Base-by-base conservation (phyloP, 2,888 invertebrate species). In the Acrocera orbiculus region DNA sequence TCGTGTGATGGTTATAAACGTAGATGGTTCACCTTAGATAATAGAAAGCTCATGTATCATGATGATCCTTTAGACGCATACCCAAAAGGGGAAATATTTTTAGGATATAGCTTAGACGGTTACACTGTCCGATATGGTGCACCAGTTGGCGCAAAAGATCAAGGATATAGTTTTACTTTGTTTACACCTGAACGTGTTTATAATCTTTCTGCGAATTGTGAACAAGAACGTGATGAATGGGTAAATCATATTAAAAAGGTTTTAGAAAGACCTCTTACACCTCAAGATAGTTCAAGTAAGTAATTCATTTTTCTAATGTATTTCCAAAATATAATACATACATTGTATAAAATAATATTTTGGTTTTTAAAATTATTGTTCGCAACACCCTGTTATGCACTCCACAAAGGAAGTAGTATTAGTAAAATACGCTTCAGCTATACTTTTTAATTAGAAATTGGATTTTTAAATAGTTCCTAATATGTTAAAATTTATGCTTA, bases 1-100 rank as follows among this genome's bases (percentile, higher is more conserved):
- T 66, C 70, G 3, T 74, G 73, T 4, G 87, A 89, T 51, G 78
- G 79, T 0, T 87, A 82, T 52, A 74, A 81, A 44, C 75, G 79
- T 44, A 43, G 89, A 30, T 90, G 89, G 89, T 87, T 87, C 54
- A 85, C 85, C 0, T 57, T 90, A 27, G 87, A 87, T 47, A 77
- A 80, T 47, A 69, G 89, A 42, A 87, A 86, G 54, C 64, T 90
- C n/a, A 87, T 87, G 85, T 90, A 90, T 51, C 83, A 86, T 48
- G 81, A 85, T 50, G 82, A 85, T 49, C 78, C 80, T 2, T 61
- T 87, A 54, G 83, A 85, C 50, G 81, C 87, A 3, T 79, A 80
- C 61, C 85, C 89, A 1, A 87, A 86, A 61, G 87, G 87, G 30
- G 87, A 89, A 64, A 80, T 89, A 45, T 87, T 86, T 58, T 63